These are phyloP conservation scores for Eristalis arbustorum DNA, from an alignment of 2,888 invertebrate species.

Conservation along the genomic window DNA sequence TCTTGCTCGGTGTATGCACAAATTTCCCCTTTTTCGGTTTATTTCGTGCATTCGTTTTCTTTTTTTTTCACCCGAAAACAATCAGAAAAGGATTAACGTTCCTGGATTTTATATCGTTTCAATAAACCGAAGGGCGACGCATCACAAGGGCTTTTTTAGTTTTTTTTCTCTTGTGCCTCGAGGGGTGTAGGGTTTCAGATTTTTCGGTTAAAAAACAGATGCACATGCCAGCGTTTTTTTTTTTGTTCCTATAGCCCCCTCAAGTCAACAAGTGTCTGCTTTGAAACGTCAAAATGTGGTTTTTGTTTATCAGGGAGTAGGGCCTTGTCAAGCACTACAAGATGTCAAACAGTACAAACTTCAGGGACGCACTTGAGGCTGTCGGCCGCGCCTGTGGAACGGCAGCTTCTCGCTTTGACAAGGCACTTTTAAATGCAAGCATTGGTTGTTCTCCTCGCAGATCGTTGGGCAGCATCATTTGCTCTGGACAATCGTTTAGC, in stretches of 20 bases:
- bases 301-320: not conserved
- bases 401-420: not conserved
- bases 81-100: conserved; percentile 29
- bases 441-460: not conserved
- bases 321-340: not conserved
- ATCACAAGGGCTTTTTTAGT: not conserved
- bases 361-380: not conserved
- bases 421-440: not conserved
- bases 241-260: not conserved
- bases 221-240: not conserved
- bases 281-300: not conserved
- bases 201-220: conserved; percentile 9
- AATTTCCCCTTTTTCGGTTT: conserved; percentile 42
- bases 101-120: conserved; percentile 5
- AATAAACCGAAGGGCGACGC: not conserved
- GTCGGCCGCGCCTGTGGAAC: not conserved
- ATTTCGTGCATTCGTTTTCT: conserved; percentile 23
- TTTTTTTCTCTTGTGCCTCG: not conserved
- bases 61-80: conserved; percentile 7
- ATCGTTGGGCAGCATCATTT: not conserved
- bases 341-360: not conserved
- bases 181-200: conserved; percentile 42
- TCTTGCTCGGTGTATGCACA: conserved; percentile 56
- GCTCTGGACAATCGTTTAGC: not conserved
- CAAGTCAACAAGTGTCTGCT: not conserved